Conservation (phyloP, 2,888 invertebrate species). For the Orthonevra nobilis region DNA sequence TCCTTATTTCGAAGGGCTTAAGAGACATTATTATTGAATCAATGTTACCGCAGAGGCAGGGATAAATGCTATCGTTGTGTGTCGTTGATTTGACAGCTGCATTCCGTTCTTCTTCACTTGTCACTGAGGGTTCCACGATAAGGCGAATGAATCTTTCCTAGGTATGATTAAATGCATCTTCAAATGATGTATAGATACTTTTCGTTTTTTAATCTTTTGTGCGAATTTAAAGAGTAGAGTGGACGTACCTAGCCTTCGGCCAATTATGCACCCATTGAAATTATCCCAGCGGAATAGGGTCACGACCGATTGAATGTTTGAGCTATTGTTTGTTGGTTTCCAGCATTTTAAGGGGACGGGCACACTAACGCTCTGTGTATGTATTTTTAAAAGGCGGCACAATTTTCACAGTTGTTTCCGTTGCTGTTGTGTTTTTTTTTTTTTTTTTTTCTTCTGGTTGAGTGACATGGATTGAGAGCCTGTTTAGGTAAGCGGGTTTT, state of each 20-base stretch:
- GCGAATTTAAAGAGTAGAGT: constrained; percentile 2
- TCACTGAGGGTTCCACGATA: constrained; percentile 32
- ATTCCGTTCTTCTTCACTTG: constrained; percentile 49
- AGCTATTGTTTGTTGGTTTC: constrained; percentile 35
- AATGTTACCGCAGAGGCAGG: constrained; percentile 52
- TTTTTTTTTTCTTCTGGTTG: constrained; percentile 43
- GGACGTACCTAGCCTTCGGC: constrained; percentile 7
- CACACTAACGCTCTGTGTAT: constrained; percentile 16
- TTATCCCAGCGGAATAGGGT: constrained; percentile 33
- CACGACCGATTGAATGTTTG: constrained; percentile 15
- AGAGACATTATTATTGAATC: constrained; percentile 52
- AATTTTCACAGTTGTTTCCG: constrained; percentile 59
- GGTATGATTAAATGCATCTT: too few relatives aligned
- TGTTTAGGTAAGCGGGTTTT: constrained; percentile 11
- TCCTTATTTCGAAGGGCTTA: constrained; percentile 58
- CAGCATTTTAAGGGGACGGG: constrained; percentile 23
- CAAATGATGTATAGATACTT: not conserved
- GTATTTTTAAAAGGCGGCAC: constrained; percentile 42
- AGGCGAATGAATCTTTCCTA: constrained; percentile 13
- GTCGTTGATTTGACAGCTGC: constrained; percentile 49
- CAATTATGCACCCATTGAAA: constrained; percentile 48
- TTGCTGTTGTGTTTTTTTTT: too few relatives aligned
- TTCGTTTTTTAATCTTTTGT: constrained; percentile 15
- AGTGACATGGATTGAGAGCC: constrained; percentile 34
- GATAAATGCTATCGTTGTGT: constrained; percentile 7